Base-by-base conservation (phyloP, 2,888 invertebrate species). In the Poecilus cupreus region DNA sequence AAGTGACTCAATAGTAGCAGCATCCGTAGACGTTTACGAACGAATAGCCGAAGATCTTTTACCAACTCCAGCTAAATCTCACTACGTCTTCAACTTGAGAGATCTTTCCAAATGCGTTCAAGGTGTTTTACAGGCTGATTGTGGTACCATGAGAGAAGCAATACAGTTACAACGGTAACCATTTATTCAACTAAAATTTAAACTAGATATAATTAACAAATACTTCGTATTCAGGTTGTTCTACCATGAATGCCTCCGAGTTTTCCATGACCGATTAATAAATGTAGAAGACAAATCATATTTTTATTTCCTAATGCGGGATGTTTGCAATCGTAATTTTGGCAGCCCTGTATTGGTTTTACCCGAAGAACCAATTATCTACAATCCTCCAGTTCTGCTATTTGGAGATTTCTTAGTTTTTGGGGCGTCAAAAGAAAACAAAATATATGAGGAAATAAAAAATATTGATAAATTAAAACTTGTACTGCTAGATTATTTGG, bases 91-190 rank as follows among this genome's bases (percentile, higher is more conserved):
- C 88, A 98, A 98, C 89, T 89, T 98, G 85, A 91, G 98, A 60
- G 97, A 97, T 90, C 90, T 97, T 49, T 97, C 97, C 8, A 97
- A 97, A 88, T 96, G 96, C 82, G 91, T 97, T 85, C 97, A 97
- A 89, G 97, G 97, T n/a, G 93, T 97, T 6, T 89, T 97, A 75
- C 97, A 97, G 87, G 96, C 96, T 0, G 95, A 96, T 86, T 91
- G 93, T 32, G 92, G 92, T 1, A 92, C 92, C 64, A 91, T 95
- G 88, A 92, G 95, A 68, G 91, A 92, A 51, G 93, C 94, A 74
- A 90, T 89, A 79, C 92, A 92, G 82, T 93, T 96, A 89, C 88
- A 94, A 68, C 92, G 93, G 94, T 93, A 86, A 77, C 5, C 32
- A 32, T 32, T 32, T 32, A 8, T 72, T 57, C 64, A 46, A 1